Evolutionary conservation across 2,888 invertebrate genomes (phyloP), one percentile per base, ranked within the genome.

Genomic region (Mythimna impura): DNA sequence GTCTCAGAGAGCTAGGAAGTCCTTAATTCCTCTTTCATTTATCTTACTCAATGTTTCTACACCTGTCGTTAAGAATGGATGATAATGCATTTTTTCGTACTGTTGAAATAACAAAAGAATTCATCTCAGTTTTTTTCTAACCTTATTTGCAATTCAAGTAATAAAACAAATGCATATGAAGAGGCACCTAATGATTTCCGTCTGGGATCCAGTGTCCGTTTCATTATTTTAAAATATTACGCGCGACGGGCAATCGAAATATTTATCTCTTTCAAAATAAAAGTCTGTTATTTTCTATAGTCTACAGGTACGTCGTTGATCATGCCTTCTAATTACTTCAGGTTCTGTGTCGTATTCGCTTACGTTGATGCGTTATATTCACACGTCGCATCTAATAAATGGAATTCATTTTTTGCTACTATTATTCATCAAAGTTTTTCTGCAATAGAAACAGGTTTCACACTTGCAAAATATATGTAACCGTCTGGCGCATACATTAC

Each of bases 141-240:
- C 61, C 69, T 25, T 55, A 47, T 68, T 80, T 73, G 71, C 69
- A 67, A 76, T 77, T 73, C 71, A 77, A 70, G 70, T 70, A 71
- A 73, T 71, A 80, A 80, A 78, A 83, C 71, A 78, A 83, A 73
- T 73, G 75, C 66, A 68, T 73, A 70, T 60, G 76, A 73, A 71
- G 71, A 79, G 68, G 30, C 63, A 72, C 36, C 36, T 79, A 84
- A 84, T 84, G 72, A 78, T 82, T 82, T 80, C 73, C 65, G 84
- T 84, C 84, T 84, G 66, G 66, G 67, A 73, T 76, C 54, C 67
- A 61, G 72, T 55, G 82, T 84, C 84, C 74, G 74, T 75, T 78
- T 78, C 76, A 76, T 80, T 71, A 73, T 71, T 67, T 73, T 62
- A 67, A 77, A 75, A 81, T 82, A 76, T 76, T 71, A 61, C 69